These are phyloP conservation scores for Bergia puertoricense DNA, from an alignment of 92 coral and sea anemone genomes.

Conservation along the genomic window DNA sequence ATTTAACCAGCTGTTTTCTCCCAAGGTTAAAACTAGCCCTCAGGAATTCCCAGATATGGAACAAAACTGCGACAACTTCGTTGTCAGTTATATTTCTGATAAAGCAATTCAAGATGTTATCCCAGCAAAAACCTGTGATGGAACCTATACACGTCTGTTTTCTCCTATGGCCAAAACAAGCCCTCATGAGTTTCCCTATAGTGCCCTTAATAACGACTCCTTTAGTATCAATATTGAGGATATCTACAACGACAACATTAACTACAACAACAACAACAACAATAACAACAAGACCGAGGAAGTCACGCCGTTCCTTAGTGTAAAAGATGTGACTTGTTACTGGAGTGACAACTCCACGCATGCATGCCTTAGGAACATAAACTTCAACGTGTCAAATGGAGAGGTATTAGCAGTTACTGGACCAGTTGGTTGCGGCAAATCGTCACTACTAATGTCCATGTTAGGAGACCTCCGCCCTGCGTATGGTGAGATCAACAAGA, in stretches of 20 bases:
- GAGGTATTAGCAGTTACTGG: slow-evolving; percentile 33
- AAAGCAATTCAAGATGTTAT: slow-evolving; percentile 3
- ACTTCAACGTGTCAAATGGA: slow-evolving; percentile 18
- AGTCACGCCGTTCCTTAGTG: slow-evolving; percentile 8
- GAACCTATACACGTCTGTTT: not conserved
- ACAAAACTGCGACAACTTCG: not conserved
- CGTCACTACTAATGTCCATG: slow-evolving; percentile 30
- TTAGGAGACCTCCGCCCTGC: slow-evolving; percentile 26
- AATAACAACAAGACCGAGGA: not conserved
- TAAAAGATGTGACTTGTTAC: slow-evolving; percentile 28
- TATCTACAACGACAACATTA: not conserved
- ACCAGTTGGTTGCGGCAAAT: slow-evolving; percentile 35
- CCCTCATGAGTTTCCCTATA: not conserved
- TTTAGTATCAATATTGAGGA: not conserved
- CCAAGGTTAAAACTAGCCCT: not conserved
- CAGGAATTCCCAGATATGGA: not conserved
- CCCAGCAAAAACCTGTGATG: not conserved
- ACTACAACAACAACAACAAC: not conserved
- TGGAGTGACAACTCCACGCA: slow-evolving; percentile 13
- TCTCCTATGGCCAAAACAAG: slow-evolving; percentile 1
- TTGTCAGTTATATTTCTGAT: not conserved
- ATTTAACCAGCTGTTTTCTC: not conserved
- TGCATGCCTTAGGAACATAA: slow-evolving; percentile 17
- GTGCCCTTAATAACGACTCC: not conserved
- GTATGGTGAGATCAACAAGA: slow-evolving; percentile 5